These are phyloP conservation scores for Nesogale talazaci DNA, from an alignment of 2,113 vertebrate species.

Conservation along the genomic window DNA sequence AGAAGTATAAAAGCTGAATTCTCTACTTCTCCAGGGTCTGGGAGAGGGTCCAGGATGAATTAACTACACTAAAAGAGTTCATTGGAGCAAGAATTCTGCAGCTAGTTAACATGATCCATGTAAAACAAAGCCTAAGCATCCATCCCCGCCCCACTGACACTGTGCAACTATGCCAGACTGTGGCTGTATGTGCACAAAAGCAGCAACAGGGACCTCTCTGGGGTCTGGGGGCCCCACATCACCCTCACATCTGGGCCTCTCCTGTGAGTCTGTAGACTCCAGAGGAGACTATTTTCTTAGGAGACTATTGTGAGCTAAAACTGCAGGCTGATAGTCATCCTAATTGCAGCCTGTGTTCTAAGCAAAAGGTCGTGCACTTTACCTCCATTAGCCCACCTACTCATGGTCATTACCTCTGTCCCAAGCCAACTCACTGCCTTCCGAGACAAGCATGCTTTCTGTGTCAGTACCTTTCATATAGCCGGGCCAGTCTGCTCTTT, in stretches of 20 bases:
- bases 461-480: neutral
- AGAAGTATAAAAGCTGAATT: constrained; percentile 58
- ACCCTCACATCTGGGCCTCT: neutral
- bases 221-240: neutral
- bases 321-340: constrained; percentile 11
- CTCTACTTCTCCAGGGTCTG: constrained; percentile 41
- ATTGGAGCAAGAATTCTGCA: constrained; percentile 67
- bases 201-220: neutral
- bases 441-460: neutral
- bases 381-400: constrained; percentile 24
- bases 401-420: neutral
- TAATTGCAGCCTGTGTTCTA: neutral
- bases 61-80: constrained; percentile 70
- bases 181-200: neutral
- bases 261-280: constrained; percentile 14
- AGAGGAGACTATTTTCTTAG: neutral
- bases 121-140: constrained; percentile 56
- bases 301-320: neutral
- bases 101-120: constrained; percentile 65
- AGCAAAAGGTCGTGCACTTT: constrained; percentile 25
- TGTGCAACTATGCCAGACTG: neutral
- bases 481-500: neutral
- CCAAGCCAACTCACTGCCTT: neutral
- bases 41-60: constrained; percentile 73
- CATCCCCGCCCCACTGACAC: neutral